Percentiles rank a stretch among this genome's conserved stretches.
phyloP scores from a whole-genome alignment of 2,113 vertebrate genomes.

The Myotis brandtii region DNA sequence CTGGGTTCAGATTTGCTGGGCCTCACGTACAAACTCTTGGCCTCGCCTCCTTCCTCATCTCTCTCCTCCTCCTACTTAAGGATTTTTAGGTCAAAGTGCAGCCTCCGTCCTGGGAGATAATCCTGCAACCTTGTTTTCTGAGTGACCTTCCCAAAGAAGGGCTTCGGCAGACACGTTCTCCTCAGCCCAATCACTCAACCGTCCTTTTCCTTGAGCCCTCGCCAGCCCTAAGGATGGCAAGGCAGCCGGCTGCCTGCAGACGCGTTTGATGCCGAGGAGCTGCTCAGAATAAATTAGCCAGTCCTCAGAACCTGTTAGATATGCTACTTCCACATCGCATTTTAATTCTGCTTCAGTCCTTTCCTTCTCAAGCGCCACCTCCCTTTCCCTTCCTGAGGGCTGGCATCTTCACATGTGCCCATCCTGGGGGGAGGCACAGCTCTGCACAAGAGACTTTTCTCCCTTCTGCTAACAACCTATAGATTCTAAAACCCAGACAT shows the following conservation, averaged over 20 bases:
- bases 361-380: neutral
- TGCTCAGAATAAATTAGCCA: conserved; percentile 7
- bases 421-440: neutral
- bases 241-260: neutral
- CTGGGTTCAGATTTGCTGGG: neutral
- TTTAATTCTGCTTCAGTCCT: neutral
- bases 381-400: neutral
- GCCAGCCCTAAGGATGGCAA: neutral
- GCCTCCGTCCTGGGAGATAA: neutral
- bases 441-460: neutral
- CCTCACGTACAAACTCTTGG: neutral
- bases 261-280: neutral
- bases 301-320: neutral
- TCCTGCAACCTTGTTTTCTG: conserved; percentile 2
- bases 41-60: neutral
- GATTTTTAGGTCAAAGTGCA: conserved; percentile 62
- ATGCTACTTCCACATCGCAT: neutral
- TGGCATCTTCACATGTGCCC: neutral
- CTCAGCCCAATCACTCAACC: neutral
- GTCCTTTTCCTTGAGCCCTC: neutral
- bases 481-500: neutral
- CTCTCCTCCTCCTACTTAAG: neutral
- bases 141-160: conserved; percentile 49
- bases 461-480: neutral
- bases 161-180: neutral